Base-by-base conservation (phyloP, 2,113 vertebrate genomes). In the Thinocorus orbignyianus region DNA sequence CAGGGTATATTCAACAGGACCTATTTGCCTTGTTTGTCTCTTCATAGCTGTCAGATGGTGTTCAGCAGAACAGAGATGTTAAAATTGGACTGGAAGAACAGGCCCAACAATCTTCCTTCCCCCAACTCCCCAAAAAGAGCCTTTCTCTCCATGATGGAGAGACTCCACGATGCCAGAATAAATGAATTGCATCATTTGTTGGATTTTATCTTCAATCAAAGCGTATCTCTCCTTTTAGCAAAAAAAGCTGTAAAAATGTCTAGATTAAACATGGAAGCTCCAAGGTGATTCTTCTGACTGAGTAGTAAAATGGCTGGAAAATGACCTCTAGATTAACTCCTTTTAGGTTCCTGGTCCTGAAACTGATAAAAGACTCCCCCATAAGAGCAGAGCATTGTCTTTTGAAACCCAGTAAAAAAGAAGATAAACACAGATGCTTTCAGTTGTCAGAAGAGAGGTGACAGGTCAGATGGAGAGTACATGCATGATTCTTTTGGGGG, bases 381-480 rank as follows among this genome's bases (percentile, higher is more conserved):
- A 31, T 71, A 33, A 95, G 74, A 86, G 71, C 58, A 79, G 35
- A 79, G 22, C 51, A 90, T 81, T 95, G 88, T 92, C 8, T 69
- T 88, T 49, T 92, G 92, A 91, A 95, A 95, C 15, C 41, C 81
- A 73, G 68, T 91, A 90, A 93, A 96, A 95, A 66, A 66, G 71
- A 95, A 94, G 90, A 96, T 88, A 97, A 96, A 96, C 64, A 92
- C 71, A 93, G 74, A 92, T 80, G 51, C 79, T 93, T 95, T 94
- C 94, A 92, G 62, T 88, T 93, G 42, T 90, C 93, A 88, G 90
- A 39, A 94, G 64, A 60, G 82, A 94, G 58, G 81, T 91, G 68
- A 84, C 74, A 58, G 87, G 85, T 94, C 87, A 94, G 87, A 71
- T 58, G 30, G 58, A 93, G 92, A 94, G 55, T 54, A 46, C 46